Evolutionary conservation across 2,113 vertebrate species (phyloP).

Genomic region (Procapra przewalskii): DNA sequence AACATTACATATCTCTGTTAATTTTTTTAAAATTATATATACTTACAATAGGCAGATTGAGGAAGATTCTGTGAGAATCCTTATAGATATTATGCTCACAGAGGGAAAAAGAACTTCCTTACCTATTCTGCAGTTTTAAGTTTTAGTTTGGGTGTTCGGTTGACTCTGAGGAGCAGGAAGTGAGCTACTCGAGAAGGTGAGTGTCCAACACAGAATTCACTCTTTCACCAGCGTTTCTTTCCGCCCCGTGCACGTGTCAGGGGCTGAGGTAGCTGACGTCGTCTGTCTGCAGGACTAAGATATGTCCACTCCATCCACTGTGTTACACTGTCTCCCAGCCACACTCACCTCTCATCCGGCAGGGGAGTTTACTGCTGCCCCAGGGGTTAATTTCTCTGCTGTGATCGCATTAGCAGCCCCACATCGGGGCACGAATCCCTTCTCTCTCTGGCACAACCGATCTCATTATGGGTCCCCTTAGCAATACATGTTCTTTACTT

Average conservation of each 20-base stretch:
- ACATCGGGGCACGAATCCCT: neutral
- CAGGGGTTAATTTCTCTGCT: neutral
- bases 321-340: fast-evolving
- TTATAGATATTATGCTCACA: neutral
- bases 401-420: neutral
- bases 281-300: neutral
- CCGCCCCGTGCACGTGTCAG: fast-evolving
- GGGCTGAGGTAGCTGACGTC: fast-evolving
- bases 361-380: neutral
- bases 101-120: neutral
- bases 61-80: neutral
- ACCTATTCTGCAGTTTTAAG: neutral
- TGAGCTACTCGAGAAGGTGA: neutral
- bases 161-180: neutral
- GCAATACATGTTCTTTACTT: neutral
- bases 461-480: neutral
- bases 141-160: neutral
- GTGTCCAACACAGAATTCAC: fast-evolving
- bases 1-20: neutral
- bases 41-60: neutral
- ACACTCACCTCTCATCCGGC: neutral
- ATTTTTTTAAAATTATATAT: neutral
- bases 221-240: neutral
- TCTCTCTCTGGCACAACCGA: neutral
- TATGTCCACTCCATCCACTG: fast-evolving